Base-by-base conservation (phyloP, 2,888 invertebrate genomes). In the Phlogophora meticulosa region DNA sequence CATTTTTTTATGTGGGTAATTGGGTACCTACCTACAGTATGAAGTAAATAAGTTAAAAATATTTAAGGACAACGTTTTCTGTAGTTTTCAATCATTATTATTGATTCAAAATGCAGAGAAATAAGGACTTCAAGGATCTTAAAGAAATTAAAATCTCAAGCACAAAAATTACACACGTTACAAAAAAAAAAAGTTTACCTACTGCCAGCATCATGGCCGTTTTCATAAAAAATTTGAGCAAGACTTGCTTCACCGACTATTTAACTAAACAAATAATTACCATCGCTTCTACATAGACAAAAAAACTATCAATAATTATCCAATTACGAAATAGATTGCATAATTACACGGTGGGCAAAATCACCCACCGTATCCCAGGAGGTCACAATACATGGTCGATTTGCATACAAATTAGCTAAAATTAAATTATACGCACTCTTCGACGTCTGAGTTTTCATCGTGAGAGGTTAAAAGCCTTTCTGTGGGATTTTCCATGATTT, bases 351-450 rank as follows among this genome's bases (percentile, higher is more conserved):
- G 70, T 69, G 65, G 28, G 34, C 24, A 62, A 42, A 61, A 61
- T 69, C 38, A 49, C n/a, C 49, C 40, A 40, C 45, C 64, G 58
- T 52, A 13, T 22, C 49, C 13, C 34, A 28, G 20, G 63, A 75
- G 78, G 48, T 62, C 48, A 53, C 20, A 60, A 48, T 60, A 57
- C 42, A 53, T 63, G 45, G 59, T 42, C 43, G n/a, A 42, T 51
- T 69, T 57, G 40, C 57, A 61, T 38, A 24, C 46, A 60, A 59
- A 53, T 9, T 20, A 0, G 28, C 9, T 49, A 57, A 45, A 72
- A 56, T 46, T 28, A 32, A 67, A 61, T 66, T 61, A 62, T 80
- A 87, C 85, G 77, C 76, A 88, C 87, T 76, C 67, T 80, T 88
- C 87, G 11, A 81, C 58, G 59, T 85, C 81, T 52, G 79, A 57